phyloP scores from a whole-genome alignment of 2,888 invertebrate genomes.

The Spicauda simplicius region DNA sequence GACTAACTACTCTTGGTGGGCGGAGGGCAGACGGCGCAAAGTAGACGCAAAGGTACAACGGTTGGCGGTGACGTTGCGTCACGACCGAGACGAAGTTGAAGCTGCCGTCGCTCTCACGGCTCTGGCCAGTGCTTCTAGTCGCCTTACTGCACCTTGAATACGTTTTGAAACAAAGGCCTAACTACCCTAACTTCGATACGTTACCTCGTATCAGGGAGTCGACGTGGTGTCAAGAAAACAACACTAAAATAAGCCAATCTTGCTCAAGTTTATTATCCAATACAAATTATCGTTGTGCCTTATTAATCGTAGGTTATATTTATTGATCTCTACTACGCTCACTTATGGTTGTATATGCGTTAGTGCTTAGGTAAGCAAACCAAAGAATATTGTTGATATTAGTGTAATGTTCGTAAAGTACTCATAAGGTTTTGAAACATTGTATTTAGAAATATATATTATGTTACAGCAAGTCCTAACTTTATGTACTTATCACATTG shows the following conservation, averaged over 20 bases:
- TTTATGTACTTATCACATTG: not conserved
- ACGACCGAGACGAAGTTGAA: slow-evolving; percentile 90
- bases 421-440: not conserved
- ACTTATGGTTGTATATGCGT: slow-evolving; percentile 30
- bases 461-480: not conserved
- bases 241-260: slow-evolving; percentile 10
- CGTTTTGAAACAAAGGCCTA: not conserved
- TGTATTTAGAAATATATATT: not conserved
- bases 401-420: not conserved
- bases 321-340: slow-evolving; percentile 32
- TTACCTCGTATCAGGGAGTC: slow-evolving; percentile 1
- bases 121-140: slow-evolving; percentile 80
- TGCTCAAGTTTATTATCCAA: slow-evolving; percentile 26
- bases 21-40: slow-evolving; percentile 66
- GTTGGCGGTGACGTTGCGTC: slow-evolving; percentile 62
- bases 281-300: slow-evolving; percentile 10
- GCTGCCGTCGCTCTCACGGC: slow-evolving; percentile 90
- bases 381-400: slow-evolving; percentile 17
- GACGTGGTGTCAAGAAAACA: not conserved
- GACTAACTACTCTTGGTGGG: slow-evolving; percentile 89
- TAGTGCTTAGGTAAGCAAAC: slow-evolving; percentile 25
- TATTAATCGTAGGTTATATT: slow-evolving; percentile 15
- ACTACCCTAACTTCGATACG: not conserved
- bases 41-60: slow-evolving; percentile 55
- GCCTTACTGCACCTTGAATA: slow-evolving; percentile 60